Evolutionary conservation across 1,140 invertebrate species (phyloP).

Genomic region (Tetramorium parvispinum): DNA sequence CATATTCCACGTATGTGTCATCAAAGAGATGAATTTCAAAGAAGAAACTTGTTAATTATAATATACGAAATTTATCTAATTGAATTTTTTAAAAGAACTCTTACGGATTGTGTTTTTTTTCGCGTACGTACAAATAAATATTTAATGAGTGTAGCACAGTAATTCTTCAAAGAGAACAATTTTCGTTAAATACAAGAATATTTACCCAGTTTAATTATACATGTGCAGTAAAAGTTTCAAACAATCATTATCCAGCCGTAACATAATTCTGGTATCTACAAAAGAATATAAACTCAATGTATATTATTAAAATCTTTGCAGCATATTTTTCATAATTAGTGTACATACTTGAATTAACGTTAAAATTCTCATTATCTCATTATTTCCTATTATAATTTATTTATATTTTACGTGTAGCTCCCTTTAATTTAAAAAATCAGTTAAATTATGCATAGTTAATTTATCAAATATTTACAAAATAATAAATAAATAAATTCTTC

Average conservation of each 20-base stretch:
- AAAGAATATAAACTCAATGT: background rate
- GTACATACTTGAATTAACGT: background rate
- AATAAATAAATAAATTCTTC: background rate
- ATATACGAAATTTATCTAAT: background rate
- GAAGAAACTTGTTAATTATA: background rate
- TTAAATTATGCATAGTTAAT: background rate
- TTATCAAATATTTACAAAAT: background rate
- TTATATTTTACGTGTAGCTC: background rate
- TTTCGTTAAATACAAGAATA: background rate
- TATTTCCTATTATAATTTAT: background rate
- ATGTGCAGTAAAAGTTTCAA: background rate
- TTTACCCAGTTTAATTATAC: background rate
- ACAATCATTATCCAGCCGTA: background rate
- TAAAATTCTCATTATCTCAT: background rate
- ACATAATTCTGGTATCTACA: background rate
- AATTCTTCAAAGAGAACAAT: background rate
- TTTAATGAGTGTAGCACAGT: background rate
- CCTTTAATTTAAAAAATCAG: background rate
- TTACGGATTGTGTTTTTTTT: background rate
- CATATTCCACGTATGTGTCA: constrained; percentile 80
- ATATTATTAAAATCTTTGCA: background rate
- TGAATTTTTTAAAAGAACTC: background rate
- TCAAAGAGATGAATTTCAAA: background rate
- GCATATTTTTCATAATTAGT: background rate
- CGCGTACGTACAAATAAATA: background rate